Percentiles rank a stretch among this genome's conserved stretches.
phyloP scores from a whole-genome alignment of 1,140 invertebrate genomes.

The Brachionus paranguensis region DNA sequence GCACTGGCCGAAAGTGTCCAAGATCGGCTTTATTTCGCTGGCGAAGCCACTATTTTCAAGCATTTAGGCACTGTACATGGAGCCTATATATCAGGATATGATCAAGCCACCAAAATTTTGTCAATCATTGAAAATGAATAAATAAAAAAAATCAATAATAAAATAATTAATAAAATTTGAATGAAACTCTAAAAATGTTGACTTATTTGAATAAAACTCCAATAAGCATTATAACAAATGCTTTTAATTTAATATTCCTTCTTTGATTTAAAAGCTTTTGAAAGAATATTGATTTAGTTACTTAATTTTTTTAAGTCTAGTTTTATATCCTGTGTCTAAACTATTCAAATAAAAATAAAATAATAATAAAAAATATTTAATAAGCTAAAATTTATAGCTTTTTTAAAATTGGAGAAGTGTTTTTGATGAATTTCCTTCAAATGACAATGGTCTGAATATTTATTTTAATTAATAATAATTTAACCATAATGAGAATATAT shows the following conservation, averaged over 20 bases:
- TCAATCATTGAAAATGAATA: not conserved
- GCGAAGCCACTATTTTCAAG: slow-evolving; percentile 83
- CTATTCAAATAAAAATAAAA: too few species aligned
- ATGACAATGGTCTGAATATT: too few species aligned
- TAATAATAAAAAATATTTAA: too few species aligned
- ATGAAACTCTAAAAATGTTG: not conserved
- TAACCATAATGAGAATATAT: too few species aligned
- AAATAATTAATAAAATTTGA: not conserved
- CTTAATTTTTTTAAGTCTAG: not conserved
- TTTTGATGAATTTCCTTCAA: too few species aligned
- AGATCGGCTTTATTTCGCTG: slow-evolving; percentile 79
- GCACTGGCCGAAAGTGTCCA: not conserved
- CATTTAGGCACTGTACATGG: slow-evolving; percentile 92
- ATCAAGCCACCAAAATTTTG: slow-evolving; percentile 57
- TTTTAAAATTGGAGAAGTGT: too few species aligned
- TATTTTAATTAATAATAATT: too few species aligned
- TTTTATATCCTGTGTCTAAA: not conserved
- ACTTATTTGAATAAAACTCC: not conserved
- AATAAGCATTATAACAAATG: not conserved
- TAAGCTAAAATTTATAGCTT: too few species aligned
- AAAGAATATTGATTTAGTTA: not conserved
- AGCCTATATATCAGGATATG: slow-evolving; percentile 79
- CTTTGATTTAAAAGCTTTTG: not conserved
- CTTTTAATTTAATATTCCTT: not conserved
- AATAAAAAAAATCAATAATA: not conserved